Evolutionary conservation across 2,797 vertebrate genomes (phyloP).

Genomic region (Etheostoma nigrum): DNA sequence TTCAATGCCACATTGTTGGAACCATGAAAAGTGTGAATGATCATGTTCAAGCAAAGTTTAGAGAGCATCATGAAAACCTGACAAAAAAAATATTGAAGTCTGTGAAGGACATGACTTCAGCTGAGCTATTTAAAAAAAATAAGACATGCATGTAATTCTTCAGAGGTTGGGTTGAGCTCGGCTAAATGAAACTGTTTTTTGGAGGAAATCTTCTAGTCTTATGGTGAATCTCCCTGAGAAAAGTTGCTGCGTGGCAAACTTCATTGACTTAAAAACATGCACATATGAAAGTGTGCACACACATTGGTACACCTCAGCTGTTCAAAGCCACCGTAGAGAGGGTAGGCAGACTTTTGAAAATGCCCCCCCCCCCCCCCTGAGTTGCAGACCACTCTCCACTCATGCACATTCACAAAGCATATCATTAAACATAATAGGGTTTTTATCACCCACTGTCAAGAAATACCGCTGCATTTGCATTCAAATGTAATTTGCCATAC

Average conservation of each 20-base stretch:
- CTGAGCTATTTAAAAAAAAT: conserved; percentile 39
- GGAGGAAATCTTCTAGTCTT: conserved; percentile 22
- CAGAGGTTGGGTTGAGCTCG: conserved; percentile 37
- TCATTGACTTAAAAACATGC: conserved; percentile 40
- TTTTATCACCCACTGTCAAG: conserved; percentile 88
- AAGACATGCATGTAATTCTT: conserved; percentile 41
- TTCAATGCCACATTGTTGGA: conserved; percentile 30
- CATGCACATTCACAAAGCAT: conserved; percentile 88
- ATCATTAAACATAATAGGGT: conserved; percentile 90
- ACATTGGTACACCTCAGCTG: conserved; percentile 26
- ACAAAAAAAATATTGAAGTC: conserved; percentile 20
- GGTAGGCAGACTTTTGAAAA: conserved; percentile 67
- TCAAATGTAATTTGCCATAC: conserved; percentile 89
- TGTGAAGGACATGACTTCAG: conserved; percentile 47
- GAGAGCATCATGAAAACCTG: conserved; percentile 29
- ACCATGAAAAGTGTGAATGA: conserved; percentile 52
- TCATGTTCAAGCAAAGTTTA: conserved; percentile 34
- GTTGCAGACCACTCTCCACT: conserved; percentile 83
- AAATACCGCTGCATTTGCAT: conserved; percentile 88
- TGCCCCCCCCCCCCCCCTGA: conserved; percentile 68
- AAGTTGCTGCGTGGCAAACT: conserved; percentile 53
- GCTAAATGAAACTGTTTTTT: conserved; percentile 32
- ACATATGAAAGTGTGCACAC: conserved; percentile 27
- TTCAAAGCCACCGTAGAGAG: conserved; percentile 54
- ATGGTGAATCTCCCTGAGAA: conserved; percentile 26